These are phyloP conservation scores for Antheraea mylitta DNA, from an alignment of 1,140 invertebrate species.

Conservation along the genomic window DNA sequence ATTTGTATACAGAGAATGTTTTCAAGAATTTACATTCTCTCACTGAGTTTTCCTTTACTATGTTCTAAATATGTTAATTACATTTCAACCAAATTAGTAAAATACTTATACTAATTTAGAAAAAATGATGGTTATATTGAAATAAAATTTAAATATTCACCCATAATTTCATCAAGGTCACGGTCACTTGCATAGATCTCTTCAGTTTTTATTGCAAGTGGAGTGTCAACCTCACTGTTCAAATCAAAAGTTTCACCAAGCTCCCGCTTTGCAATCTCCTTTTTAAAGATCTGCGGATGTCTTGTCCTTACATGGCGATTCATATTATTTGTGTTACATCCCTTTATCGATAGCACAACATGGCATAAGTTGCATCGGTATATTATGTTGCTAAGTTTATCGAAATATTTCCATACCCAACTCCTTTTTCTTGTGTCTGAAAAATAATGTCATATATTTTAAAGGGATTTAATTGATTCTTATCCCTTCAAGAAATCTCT, in stretches of 20 bases:
- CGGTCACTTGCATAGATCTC: slow-evolving; percentile 34
- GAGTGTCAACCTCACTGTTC: slow-evolving; percentile 27
- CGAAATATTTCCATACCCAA: slow-evolving; percentile 71
- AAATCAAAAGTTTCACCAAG: slow-evolving; percentile 16
- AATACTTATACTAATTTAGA: no score
- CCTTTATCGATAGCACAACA: slow-evolving; percentile 65
- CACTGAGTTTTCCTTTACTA: no score
- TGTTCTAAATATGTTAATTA: no score
- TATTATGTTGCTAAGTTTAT: slow-evolving; percentile 56
- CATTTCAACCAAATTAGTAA: no score
- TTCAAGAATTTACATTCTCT: no score
- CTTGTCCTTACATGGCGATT: slow-evolving; percentile 60
- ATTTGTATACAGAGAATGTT: no score
- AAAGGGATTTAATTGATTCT: no score
- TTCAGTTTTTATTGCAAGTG: slow-evolving; percentile 34
- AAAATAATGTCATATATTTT: not conserved
- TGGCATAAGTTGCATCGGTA: slow-evolving; percentile 63
- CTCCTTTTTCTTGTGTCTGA: slow-evolving; percentile 50
- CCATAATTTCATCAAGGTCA: slow-evolving; percentile 32
- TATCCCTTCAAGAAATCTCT: no score
- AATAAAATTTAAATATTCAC: slow-evolving; percentile 27
- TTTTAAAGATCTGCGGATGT: slow-evolving; percentile 50
- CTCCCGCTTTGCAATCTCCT: slow-evolving; percentile 25
- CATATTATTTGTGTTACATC: slow-evolving; percentile 71
- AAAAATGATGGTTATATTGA: no score